phyloP scores from a whole-genome alignment of 2,888 invertebrate genomes.

The Crematogaster levior region DNA sequence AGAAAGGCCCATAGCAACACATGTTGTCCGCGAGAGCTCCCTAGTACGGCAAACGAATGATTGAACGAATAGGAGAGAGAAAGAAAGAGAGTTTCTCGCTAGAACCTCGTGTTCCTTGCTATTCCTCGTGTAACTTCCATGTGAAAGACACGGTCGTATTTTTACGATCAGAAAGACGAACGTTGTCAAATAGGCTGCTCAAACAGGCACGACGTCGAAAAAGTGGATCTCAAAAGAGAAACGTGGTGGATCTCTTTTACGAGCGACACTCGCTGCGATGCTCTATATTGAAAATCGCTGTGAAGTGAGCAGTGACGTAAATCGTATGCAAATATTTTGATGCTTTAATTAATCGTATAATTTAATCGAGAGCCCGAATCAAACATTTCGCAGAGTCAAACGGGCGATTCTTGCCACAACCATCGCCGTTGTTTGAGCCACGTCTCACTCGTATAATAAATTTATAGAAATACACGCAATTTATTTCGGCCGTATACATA shows the following conservation, averaged over 20 bases:
- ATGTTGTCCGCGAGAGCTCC: slow-evolving; percentile 66
- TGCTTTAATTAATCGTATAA: slow-evolving; percentile 9
- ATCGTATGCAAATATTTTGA: not conserved
- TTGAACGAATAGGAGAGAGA: not conserved
- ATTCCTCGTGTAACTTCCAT: not conserved
- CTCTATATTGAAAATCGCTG: not conserved
- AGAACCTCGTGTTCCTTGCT: not conserved
- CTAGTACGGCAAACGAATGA: slow-evolving; percentile 29
- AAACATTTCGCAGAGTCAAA: not conserved
- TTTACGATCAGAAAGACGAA: not conserved
- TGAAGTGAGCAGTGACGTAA: not conserved
- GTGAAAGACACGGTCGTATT: not conserved
- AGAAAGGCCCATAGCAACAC: slow-evolving; percentile 81
- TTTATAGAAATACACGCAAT: slow-evolving; percentile 12
- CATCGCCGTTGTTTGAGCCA: not conserved
- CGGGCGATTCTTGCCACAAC: not conserved
- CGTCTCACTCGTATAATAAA: not conserved
- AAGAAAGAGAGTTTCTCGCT: not conserved
- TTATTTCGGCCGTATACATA: slow-evolving; percentile 18
- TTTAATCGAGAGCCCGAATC: slow-evolving; percentile 15
- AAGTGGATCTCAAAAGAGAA: not conserved
- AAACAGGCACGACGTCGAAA: not conserved
- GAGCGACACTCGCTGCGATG: not conserved
- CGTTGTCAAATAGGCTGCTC: not conserved
- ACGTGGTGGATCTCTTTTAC: not conserved